phyloP scores from a whole-genome alignment of 2,888 invertebrate genomes.

The Beris chalybata region DNA sequence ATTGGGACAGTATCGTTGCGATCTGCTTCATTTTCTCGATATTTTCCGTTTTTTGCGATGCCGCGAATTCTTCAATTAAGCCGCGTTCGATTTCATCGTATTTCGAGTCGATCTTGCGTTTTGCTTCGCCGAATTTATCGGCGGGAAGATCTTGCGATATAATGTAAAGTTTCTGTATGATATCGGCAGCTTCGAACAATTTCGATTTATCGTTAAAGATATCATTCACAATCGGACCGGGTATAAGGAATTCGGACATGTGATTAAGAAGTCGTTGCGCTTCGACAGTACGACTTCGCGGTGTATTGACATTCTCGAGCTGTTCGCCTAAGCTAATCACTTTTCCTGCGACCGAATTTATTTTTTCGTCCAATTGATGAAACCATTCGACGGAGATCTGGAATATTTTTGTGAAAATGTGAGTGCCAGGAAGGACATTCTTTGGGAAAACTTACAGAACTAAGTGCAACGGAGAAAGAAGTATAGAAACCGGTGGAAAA shows the following conservation, averaged over 20 bases:
- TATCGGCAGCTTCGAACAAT: conserved; percentile 93
- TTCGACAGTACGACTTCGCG: conserved; percentile 90
- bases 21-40: conserved; percentile 89
- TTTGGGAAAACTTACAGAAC: no score
- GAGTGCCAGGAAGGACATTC: no score
- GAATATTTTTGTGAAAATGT: conserved; percentile 41
- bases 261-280: conserved; percentile 84
- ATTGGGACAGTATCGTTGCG: conserved; percentile 88
- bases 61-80: conserved; percentile 92
- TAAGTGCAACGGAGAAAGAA: no score
- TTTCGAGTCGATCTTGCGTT: conserved; percentile 82
- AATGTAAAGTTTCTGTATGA: conserved; percentile 93
- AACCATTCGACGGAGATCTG: conserved; percentile 84
- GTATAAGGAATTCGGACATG: conserved; percentile 87
- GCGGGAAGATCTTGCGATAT: conserved; percentile 93
- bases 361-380: conserved; percentile 90
- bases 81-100: conserved; percentile 88
- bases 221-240: conserved; percentile 81
- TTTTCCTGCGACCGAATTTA: conserved; percentile 95
- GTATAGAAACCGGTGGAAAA: no score
- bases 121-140: conserved; percentile 82
- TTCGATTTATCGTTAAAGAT: conserved; percentile 78
- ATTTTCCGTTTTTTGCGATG: conserved; percentile 84
- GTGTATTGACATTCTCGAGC: conserved; percentile 93
- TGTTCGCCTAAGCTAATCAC: conserved; percentile 99